Conservation (phyloP, 2,797 vertebrate species). For the Coilia nasus region DNA sequence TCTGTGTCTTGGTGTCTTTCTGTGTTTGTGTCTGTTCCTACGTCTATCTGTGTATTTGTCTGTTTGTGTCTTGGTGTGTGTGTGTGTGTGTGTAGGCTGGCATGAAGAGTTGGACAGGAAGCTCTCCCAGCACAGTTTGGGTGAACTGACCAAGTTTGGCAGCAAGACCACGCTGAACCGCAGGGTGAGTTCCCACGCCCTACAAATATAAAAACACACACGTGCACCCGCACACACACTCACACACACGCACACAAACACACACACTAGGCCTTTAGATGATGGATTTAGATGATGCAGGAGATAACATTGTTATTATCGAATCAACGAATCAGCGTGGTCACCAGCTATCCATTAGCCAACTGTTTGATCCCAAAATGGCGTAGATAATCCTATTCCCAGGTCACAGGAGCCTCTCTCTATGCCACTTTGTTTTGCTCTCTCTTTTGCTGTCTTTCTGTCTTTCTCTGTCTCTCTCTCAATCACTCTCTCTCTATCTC, state of each 20-base stretch:
- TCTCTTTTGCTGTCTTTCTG: too few relatives aligned
- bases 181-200: slow-evolving; percentile 75
- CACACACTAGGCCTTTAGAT: too few relatives aligned
- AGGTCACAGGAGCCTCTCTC: too few relatives aligned
- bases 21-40: too few relatives aligned
- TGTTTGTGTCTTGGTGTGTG: background rate
- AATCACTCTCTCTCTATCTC: too few relatives aligned
- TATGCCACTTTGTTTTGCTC: too few relatives aligned
- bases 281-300: background rate
- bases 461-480: too few relatives aligned
- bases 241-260: too few relatives aligned
- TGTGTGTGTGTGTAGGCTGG: slow-evolving; percentile 71
- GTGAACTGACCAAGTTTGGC: slow-evolving; percentile 89
- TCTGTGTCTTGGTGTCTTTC: too few relatives aligned
- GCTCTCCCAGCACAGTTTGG: slow-evolving; percentile 92
- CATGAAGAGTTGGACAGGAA: slow-evolving; percentile 93
- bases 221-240: background rate
- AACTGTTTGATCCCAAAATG: background rate
- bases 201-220: background rate
- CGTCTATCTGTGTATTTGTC: too few relatives aligned
- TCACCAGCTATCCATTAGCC: background rate
- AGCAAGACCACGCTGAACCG: slow-evolving; percentile 92
- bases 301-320: background rate
- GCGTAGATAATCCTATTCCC: background rate
- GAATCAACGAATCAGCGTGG: background rate